A percentile compares a stretch with the other conserved stretches of the same genome.
Evolutionary conservation across 1,140 invertebrate species (phyloP).

Genomic region (Bilobella aurantiaca): DNA sequence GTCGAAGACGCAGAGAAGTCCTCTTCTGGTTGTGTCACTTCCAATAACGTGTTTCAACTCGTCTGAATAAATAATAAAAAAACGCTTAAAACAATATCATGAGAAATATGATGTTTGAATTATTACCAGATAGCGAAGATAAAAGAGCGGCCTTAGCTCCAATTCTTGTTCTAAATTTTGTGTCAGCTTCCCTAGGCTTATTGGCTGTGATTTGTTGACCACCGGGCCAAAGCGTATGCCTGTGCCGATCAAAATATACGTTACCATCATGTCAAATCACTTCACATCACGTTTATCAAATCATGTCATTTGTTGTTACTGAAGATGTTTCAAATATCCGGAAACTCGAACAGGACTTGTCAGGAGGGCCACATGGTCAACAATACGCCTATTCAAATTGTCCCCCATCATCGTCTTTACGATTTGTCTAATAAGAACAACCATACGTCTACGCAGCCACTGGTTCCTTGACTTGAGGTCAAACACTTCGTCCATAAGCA

Average conservation of each 20-base stretch:
- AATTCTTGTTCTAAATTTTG: conserved; percentile 66
- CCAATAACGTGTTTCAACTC: conserved; percentile 85
- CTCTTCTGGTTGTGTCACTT: conserved; percentile 72
- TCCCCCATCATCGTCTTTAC: conserved; percentile 68
- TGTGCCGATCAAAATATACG: conserved; percentile 41
- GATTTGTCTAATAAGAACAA: conserved; percentile 66
- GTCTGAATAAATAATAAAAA: conserved; percentile 49
- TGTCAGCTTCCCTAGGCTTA: conserved; percentile 56
- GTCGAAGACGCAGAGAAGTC: conserved; percentile 78
- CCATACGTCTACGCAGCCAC: conserved; percentile 71
- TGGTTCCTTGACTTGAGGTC: conserved; percentile 76
- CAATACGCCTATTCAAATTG: conserved; percentile 76
- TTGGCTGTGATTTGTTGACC: conserved; percentile 53
- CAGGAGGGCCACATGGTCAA: conserved; percentile 78
- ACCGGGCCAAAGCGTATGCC: conserved; percentile 68
- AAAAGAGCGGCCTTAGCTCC: conserved; percentile 75
- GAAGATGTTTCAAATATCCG: conserved; percentile 73
- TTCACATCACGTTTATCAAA: background rate
- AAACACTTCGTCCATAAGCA: conserved; percentile 85
- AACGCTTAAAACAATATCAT: too few species aligned
- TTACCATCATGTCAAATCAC: too few species aligned
- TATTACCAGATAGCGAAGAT: conserved; percentile 60
- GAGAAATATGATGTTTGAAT: conserved; percentile 8
- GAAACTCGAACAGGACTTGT: conserved; percentile 82
- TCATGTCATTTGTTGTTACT: conserved; percentile 49